Percentiles rank a stretch among this genome's conserved stretches.
These are phyloP conservation scores for Spheniscus humboldti DNA, from an alignment of 2,797 vertebrate species.

Conservation along the genomic window DNA sequence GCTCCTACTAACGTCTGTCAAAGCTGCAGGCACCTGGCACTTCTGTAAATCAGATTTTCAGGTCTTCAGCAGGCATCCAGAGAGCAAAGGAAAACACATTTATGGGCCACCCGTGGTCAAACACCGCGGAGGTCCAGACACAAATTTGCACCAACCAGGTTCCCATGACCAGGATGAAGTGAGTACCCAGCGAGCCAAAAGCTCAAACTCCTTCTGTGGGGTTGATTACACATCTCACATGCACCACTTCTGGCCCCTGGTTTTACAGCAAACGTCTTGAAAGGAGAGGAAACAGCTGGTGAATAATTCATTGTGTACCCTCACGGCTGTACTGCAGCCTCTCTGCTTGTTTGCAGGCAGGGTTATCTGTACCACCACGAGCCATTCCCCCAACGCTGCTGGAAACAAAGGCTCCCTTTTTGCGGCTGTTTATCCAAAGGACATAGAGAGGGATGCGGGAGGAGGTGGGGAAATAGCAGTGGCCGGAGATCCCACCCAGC, in stretches of 20 bases:
- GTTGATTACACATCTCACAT: not conserved
- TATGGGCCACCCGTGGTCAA: not conserved
- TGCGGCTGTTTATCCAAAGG: slow-evolving; percentile 9
- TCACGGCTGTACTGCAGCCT: not conserved
- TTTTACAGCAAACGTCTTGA: not conserved
- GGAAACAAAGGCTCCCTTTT: slow-evolving; percentile 54
- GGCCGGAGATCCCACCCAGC: not conserved
- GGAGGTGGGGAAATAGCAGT: not conserved
- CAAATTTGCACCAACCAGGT: not conserved
- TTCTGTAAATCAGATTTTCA: not conserved
- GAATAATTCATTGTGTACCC: slow-evolving; percentile 40
- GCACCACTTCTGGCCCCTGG: not conserved
- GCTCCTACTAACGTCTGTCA: not conserved
- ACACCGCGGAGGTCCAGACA: not conserved
- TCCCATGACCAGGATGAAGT: rapidly evolving
- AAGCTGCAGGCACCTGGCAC: not conserved
- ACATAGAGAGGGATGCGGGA: not conserved
- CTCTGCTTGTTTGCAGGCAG: not conserved
- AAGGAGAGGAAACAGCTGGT: slow-evolving; percentile 19
- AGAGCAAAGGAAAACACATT: not conserved
- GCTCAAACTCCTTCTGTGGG: not conserved
- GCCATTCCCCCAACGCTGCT: not conserved
- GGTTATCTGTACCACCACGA: slow-evolving; percentile 41
- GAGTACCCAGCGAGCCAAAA: not conserved
- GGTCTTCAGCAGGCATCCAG: not conserved